phyloP scores from a whole-genome alignment of 1,140 invertebrate species.

The Callitettix versicolor region DNA sequence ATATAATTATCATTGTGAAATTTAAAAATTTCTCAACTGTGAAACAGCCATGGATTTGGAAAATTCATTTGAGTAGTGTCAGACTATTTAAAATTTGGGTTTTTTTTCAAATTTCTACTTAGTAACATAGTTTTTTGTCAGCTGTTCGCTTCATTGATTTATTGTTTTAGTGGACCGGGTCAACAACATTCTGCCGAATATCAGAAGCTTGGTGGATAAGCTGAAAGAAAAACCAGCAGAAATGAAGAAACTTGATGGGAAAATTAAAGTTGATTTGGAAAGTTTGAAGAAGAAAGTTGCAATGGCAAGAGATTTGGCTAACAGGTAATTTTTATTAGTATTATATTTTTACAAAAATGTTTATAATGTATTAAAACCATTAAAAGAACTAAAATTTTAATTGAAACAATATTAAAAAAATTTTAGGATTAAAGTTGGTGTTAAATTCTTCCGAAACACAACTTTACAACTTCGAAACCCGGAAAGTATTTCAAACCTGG shows the following conservation, averaged over 20 bases:
- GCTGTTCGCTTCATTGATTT: too few species aligned
- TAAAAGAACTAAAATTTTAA: too few species aligned
- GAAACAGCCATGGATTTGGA: too few species aligned
- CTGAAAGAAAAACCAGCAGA: conserved; percentile 46
- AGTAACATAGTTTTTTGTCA: too few species aligned
- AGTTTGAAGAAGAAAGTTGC: conserved; percentile 50
- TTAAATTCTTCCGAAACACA: conserved; percentile 72
- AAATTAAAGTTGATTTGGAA: conserved; percentile 57
- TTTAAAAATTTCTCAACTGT: too few species aligned
- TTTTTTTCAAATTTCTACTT: too few species aligned
- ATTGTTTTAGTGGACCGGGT: conserved; percentile 49
- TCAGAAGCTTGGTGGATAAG: conserved; percentile 43
- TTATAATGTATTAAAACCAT: too few species aligned
- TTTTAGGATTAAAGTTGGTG: conserved; percentile 64
- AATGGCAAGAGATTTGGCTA: conserved; percentile 45
- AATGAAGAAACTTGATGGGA: conserved; percentile 42
- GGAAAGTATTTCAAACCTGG: conserved; percentile 63
- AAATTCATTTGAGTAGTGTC: too few species aligned
- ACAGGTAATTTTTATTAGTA: conserved; percentile 32
- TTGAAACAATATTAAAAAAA: conserved; percentile 31
- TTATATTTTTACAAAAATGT: too few species aligned
- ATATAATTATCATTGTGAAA: too few species aligned
- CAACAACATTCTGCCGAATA: conserved; percentile 48
- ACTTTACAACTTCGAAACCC: conserved; percentile 78
- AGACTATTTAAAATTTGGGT: too few species aligned